Evolutionary conservation across 2,888 invertebrate species (phyloP).

Genomic region (Phyllotreta cruciferae): DNA sequence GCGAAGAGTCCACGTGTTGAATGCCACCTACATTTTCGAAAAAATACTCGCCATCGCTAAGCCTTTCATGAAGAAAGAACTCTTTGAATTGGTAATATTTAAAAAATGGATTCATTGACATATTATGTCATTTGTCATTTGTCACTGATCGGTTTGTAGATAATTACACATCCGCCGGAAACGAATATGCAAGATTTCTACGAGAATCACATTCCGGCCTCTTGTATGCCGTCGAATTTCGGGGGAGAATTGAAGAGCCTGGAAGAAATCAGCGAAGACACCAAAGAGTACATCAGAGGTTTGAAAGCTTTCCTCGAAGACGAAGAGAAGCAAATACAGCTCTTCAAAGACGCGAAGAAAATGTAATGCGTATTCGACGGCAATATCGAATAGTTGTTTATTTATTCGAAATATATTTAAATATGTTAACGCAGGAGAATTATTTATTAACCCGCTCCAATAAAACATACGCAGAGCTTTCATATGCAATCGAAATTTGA

Average conservation of each 20-base stretch:
- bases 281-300: constrained; percentile 47
- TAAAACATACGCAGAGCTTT: no score
- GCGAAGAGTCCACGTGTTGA: constrained; percentile 58
- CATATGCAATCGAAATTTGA: no score
- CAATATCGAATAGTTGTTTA: neutral
- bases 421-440: neutral
- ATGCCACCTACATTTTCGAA: constrained; percentile 58
- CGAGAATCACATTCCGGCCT: constrained; percentile 60
- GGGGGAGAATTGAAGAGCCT: constrained; percentile 66
- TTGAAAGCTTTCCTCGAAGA: constrained; percentile 50
- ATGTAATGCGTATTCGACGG: neutral
- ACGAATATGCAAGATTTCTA: constrained; percentile 65
- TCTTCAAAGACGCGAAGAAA: constrained; percentile 50
- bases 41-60: constrained; percentile 56
- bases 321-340: constrained; percentile 52
- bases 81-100: constrained; percentile 48
- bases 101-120: constrained; percentile 11
- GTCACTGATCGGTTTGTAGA: constrained; percentile 56
- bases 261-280: constrained; percentile 65
- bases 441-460: no score
- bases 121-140: neutral
- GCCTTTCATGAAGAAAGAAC: constrained; percentile 52
- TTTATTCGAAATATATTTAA: constrained; percentile 3
- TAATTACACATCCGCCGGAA: constrained; percentile 67
- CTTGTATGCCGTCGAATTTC: constrained; percentile 63